Evolutionary conservation across 2,888 invertebrate species (phyloP).

Genomic region (Bugulina stolonifera): DNA sequence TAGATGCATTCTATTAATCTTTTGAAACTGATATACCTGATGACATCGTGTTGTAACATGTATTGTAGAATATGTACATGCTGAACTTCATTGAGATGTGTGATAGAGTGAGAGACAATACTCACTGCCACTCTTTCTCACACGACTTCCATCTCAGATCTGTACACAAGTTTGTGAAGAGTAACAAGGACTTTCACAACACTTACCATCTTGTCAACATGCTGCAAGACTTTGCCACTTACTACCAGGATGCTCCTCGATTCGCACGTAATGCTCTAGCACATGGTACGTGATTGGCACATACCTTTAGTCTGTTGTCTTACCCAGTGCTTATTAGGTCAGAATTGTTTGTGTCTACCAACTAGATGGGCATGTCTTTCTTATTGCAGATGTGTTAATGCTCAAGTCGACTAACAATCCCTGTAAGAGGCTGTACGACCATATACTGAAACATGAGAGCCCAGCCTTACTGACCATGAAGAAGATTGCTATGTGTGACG

Average conservation of each 20-base stretch:
- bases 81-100: constrained; percentile 47
- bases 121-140: constrained; percentile 72
- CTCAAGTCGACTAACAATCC: constrained; percentile 62
- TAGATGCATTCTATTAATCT: too few species aligned
- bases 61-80: neutral
- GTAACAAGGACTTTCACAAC: constrained; percentile 49
- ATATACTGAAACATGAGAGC: constrained; percentile 64
- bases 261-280: constrained; percentile 68
- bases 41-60: too few species aligned
- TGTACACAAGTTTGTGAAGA: constrained; percentile 63
- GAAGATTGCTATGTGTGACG: constrained; percentile 60
- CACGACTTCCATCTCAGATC: constrained; percentile 70
- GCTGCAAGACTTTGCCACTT: constrained; percentile 69
- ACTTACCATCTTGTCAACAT: constrained; percentile 69
- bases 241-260: constrained; percentile 71
- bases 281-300: constrained; percentile 60
- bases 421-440: constrained; percentile 64
- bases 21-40: too few species aligned
- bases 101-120: constrained; percentile 65
- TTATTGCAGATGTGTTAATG: constrained; percentile 59
- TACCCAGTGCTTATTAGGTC: too few species aligned
- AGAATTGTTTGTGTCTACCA: too few species aligned
- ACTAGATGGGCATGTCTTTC: too few species aligned
- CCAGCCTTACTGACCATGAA: constrained; percentile 61
- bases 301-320: too few species aligned